Evolutionary conservation across 2,113 vertebrate species (phyloP).

Genomic region (Serilophus lunatus): DNA sequence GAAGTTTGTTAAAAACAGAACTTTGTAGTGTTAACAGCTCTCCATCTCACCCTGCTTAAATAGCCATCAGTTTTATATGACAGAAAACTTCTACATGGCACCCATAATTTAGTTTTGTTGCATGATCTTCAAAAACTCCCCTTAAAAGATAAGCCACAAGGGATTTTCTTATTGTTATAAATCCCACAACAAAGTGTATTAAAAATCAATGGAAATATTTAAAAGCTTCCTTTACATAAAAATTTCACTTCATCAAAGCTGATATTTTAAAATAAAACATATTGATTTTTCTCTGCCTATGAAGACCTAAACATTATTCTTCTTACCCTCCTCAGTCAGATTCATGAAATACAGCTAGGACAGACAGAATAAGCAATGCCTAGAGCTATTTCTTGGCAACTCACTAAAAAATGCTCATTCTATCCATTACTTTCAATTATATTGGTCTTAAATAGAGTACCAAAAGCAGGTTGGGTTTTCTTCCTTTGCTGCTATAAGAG

Average conservation of each 20-base stretch:
- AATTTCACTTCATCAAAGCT: background rate
- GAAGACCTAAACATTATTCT: background rate
- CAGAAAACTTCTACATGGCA: background rate
- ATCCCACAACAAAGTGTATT: background rate
- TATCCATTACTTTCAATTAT: background rate
- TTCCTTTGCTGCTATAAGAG: background rate
- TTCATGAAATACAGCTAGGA: background rate
- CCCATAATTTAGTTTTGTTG: background rate
- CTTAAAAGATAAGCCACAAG: background rate
- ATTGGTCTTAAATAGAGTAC: background rate
- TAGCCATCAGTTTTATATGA: background rate
- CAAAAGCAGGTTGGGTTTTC: background rate
- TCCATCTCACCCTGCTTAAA: background rate
- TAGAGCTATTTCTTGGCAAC: background rate
- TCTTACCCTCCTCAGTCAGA: background rate
- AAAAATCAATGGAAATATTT: background rate
- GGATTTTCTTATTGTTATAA: background rate
- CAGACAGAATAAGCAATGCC: background rate
- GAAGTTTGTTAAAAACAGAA: background rate
- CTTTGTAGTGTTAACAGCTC: background rate
- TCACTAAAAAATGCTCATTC: background rate
- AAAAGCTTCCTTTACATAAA: background rate
- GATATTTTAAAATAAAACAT: background rate
- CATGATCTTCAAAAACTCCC: background rate
- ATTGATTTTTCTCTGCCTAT: background rate